Evolutionary conservation across 2,113 vertebrate species (phyloP).

Genomic region (Anguilla rostrata): DNA sequence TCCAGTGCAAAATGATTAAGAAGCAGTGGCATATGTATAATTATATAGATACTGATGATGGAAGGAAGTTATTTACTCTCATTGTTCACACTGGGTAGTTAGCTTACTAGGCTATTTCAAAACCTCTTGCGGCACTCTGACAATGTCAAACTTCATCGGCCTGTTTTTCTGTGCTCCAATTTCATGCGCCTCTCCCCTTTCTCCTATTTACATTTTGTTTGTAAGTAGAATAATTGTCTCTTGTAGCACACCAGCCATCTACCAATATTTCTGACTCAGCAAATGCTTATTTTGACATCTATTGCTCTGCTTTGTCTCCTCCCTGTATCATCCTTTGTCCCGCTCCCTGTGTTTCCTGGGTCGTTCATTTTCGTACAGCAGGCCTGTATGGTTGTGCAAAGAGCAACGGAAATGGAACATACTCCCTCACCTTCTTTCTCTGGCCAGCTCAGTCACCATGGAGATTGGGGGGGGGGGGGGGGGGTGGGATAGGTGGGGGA

Average conservation of each 20-base stretch:
- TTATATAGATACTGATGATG: background rate
- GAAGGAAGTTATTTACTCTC: background rate
- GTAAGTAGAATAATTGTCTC: background rate
- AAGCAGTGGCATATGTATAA: background rate
- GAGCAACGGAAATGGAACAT: slow-evolving; percentile 31
- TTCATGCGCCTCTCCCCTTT: background rate
- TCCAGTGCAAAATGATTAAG: background rate
- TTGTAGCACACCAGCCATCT: slow-evolving; percentile 1
- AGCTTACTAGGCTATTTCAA: background rate
- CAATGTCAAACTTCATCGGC: background rate
- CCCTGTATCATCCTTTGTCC: slow-evolving; percentile 16
- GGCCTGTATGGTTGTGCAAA: slow-evolving; percentile 24
- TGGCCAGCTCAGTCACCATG: slow-evolving; percentile 45
- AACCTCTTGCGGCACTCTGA: background rate
- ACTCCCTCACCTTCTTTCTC: slow-evolving; percentile 40
- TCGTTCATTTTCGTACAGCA: slow-evolving; percentile 26
- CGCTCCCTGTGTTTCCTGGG: slow-evolving; percentile 11
- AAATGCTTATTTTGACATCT: slow-evolving; percentile 33
- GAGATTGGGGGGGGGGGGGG: slow-evolving; percentile 34
- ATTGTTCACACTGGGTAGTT: background rate
- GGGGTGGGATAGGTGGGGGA: slow-evolving; percentile 7
- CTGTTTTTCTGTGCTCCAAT: background rate
- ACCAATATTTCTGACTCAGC: slow-evolving; percentile 25
- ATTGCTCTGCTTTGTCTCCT: slow-evolving; percentile 17
- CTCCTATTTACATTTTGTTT: background rate